phyloP scores from a whole-genome alignment of 2,797 vertebrate species.

The Anableps anableps region DNA sequence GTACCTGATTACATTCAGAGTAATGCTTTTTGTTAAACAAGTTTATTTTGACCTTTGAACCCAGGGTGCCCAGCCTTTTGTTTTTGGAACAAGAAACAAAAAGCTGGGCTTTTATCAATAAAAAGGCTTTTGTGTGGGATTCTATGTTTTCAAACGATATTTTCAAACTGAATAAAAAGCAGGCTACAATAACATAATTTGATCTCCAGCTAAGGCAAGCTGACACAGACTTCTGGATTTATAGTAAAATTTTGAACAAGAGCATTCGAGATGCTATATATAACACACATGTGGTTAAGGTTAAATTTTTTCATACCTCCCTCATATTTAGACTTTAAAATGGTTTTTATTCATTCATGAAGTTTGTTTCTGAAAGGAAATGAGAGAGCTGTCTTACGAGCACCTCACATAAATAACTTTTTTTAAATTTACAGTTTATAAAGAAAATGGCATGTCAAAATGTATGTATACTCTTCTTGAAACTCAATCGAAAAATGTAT shows the following conservation, averaged over 20 bases:
- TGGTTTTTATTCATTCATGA: not conserved
- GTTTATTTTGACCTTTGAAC: not conserved
- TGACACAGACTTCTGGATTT: not conserved
- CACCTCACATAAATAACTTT: not conserved
- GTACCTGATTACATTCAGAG: not conserved
- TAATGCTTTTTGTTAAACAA: not conserved
- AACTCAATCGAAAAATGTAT: not conserved
- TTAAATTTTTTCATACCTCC: not conserved
- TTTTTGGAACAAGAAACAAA: not conserved
- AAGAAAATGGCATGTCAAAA: not conserved
- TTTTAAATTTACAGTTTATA: not conserved
- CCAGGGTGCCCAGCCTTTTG: not conserved
- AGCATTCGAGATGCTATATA: not conserved
- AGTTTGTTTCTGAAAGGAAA: not conserved
- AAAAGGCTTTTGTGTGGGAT: not conserved
- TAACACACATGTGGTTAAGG: not conserved
- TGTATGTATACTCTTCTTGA: not conserved
- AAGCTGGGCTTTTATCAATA: not conserved
- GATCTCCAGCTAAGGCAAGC: not conserved
- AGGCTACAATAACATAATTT: not conserved
- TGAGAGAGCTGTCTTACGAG: not conserved
- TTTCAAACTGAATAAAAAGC: not conserved
- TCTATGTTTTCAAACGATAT: not conserved
- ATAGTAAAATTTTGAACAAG: too few relatives aligned
- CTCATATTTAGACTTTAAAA: not conserved